Conservation (phyloP, 2,113 vertebrate species). For the Eublepharis macularius region DNA sequence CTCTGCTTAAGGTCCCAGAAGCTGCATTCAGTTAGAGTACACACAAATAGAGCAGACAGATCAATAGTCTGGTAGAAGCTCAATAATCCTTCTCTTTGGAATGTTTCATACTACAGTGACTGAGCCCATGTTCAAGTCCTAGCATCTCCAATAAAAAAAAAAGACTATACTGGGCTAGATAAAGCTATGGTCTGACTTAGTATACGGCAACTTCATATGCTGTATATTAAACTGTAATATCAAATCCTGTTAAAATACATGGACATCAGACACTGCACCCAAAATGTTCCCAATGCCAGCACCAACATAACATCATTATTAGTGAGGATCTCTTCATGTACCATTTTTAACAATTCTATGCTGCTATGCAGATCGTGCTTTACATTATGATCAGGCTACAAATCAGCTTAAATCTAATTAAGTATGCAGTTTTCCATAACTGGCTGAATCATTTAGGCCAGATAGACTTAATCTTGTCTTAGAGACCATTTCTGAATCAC, state of each 20-base stretch:
- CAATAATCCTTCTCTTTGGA: neutral
- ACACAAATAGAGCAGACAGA: neutral
- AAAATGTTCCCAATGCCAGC: neutral
- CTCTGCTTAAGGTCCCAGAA: neutral
- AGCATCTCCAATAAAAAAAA: neutral
- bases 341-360: neutral
- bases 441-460: conserved; percentile 51
- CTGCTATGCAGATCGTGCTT: neutral
- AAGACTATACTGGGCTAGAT: neutral
- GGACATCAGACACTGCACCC: neutral
- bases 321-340: neutral
- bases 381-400: neutral
- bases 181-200: neutral
- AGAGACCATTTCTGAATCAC: conserved; percentile 58
- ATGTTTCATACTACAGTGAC: neutral
- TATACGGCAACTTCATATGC: neutral
- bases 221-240: neutral
- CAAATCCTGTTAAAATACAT: neutral
- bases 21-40: neutral
- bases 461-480: conserved; percentile 29
- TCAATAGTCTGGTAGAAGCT: neutral
- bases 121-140: neutral
- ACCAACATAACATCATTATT: neutral
- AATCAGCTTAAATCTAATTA: neutral
- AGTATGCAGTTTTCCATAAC: neutral